Evolutionary conservation across 2,888 invertebrate genomes (phyloP).

Genomic region (Melinaea menophilus): DNA sequence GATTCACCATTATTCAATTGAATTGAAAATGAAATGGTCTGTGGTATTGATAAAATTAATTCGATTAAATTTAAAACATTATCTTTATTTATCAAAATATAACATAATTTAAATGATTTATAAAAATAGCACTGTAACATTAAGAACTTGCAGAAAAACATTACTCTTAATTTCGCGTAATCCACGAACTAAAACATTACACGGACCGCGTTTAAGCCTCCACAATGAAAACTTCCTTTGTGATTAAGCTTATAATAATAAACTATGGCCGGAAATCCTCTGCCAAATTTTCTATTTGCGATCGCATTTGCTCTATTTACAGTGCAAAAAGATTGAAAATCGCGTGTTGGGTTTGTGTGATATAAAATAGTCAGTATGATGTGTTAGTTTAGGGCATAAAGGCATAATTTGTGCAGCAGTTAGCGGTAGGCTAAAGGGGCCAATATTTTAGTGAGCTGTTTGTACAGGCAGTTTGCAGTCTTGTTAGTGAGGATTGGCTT

Average conservation of each 20-base stretch:
- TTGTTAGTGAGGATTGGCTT: conserved; percentile 41
- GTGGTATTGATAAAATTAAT: too few species aligned
- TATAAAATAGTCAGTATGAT: conserved; percentile 32
- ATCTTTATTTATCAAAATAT: too few species aligned
- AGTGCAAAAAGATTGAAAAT: conserved; percentile 24
- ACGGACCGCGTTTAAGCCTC: conserved; percentile 23
- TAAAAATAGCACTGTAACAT: not conserved
- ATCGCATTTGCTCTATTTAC: not conserved
- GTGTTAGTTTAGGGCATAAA: conserved; percentile 47
- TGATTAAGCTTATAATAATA: conserved; percentile 53
- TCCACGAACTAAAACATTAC: conserved; percentile 14
- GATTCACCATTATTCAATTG: not conserved
- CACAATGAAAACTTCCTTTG: conserved; percentile 42
- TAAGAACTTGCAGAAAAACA: not conserved
- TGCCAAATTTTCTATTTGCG: conserved; percentile 18
- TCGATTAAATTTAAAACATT: too few species aligned
- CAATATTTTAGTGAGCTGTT: conserved; percentile 52
- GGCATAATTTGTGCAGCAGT: conserved; percentile 51
- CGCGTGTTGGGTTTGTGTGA: not conserved
- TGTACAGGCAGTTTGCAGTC: conserved; percentile 47
- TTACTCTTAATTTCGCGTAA: conserved; percentile 12
- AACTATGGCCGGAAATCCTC: conserved; percentile 43
- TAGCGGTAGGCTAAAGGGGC: conserved; percentile 45
- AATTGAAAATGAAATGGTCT: not conserved
- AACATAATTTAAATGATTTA: not conserved